These are phyloP conservation scores for Oncopodura yosiiana DNA, from an alignment of 1,140 invertebrate genomes.

Conservation along the genomic window DNA sequence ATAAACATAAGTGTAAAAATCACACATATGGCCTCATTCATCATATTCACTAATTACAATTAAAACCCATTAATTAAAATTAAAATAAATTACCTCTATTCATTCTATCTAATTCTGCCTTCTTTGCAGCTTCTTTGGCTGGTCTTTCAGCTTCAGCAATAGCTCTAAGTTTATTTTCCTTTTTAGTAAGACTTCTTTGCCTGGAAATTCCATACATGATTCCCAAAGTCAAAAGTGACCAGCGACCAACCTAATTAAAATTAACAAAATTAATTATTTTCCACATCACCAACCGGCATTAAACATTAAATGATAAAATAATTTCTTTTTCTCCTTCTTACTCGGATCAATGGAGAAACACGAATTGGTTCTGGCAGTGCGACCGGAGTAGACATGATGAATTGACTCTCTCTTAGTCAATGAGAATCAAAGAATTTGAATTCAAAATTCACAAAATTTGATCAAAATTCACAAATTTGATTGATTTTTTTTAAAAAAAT, in stretches of 20 bases:
- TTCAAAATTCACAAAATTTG: no score
- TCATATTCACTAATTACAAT: no score
- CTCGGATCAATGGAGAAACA: conserved; percentile 62
- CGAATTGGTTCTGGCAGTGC: conserved; percentile 54
- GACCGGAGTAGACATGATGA: no score
- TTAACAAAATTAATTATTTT: neutral
- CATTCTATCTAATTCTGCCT: conserved; percentile 48
- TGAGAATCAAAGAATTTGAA: no score
- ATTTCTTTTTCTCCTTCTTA: conserved; percentile 37
- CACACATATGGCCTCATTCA: no score
- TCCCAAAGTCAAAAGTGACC: conserved; percentile 56
- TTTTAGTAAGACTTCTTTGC: conserved; percentile 55
- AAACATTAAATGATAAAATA: neutral
- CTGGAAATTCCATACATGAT: conserved; percentile 59
- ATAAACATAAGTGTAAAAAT: no score
- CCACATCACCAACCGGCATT: neutral
- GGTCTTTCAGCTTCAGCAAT: conserved; percentile 55
- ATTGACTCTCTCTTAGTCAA: no score
- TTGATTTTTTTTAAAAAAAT: no score
- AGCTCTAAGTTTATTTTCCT: conserved; percentile 53
- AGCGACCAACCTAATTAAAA: conserved; percentile 55
- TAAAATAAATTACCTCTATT: conserved; percentile 30
- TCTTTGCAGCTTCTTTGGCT: conserved; percentile 56
- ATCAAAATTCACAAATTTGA: no score
- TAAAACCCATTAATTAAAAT: neutral